Base-by-base conservation (phyloP, 2,113 vertebrate species). In the Stigmatopora argus region DNA sequence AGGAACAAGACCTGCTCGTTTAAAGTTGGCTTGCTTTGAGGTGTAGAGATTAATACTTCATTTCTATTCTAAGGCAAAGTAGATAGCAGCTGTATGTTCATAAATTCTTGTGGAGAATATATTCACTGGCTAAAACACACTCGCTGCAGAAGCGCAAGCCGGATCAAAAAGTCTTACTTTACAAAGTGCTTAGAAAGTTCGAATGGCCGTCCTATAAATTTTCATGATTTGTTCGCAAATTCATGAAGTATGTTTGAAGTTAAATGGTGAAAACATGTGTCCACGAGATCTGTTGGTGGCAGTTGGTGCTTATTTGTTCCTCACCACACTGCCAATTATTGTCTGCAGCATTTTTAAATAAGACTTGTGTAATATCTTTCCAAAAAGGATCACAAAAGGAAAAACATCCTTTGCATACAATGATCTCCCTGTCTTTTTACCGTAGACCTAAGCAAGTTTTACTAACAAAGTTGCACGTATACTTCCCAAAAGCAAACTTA, bases 1-100 rank as follows among this genome's bases (percentile, higher is more conserved):
- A 82, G 73, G 81, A 76, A 69, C 74, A 65, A 65, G 74, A 80
- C 74, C 74, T 35, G 63, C 72, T 73, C 63, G 6, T 71, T 77
- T 78, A 72, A 78, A 77, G 71, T 75, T 79, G 76, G 70, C 79
- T 53, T 62, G 61, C 63, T 74, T 68, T 75, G 35, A 77, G 62
- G 62, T 31, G 26, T 60, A 71, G 78, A 73, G 72, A 83, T 72
- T 70, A 77, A 71, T 70, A 66, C 53, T 38, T 60, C 5, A 19
- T 51, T n/a, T 49, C 21, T 64, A 2, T 75, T 45, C 41, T 4
- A 15, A 5, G 21, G 4, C 6, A 41, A 41, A 41, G 38, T 41
- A 0, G 35, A 60, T 60, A 60, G 19, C 35, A 41, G 11, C 10
- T 60, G 52, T 13, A n/a, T 38, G 34, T n/a, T 41, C 8, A 41